Evolutionary conservation across 2,888 invertebrate genomes (phyloP), one percentile per base, ranked within the genome.

Genomic region (Netelia melanura): DNA sequence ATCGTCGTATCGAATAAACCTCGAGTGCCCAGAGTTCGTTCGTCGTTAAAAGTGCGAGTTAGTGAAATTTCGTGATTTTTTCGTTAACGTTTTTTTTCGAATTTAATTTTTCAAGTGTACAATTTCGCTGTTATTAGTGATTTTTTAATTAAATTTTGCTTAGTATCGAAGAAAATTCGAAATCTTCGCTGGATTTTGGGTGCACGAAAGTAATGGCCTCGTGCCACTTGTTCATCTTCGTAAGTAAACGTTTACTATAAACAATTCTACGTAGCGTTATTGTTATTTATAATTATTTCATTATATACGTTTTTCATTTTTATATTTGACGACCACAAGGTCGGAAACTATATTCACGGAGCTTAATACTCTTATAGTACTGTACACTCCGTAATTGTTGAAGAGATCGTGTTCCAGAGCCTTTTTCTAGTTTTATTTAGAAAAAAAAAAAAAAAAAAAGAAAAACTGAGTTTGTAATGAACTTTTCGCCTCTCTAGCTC

Each of bases 381-480:
- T 64, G 14, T 48, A 61, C 14, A 14, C 11, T 48, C 44, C 54
- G 56, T 21, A 48, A 83, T 71, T 75, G 43, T 76, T 44, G 62
- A 54, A 54, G 61, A 56, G 8, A 5, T 58, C 17, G 23, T 6
- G 30, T 38, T 17, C 17, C 21, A 23, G 6, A 44, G 52, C 30
- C 76, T 58, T 75, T 71, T 64, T 23, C 77, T 77, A 56, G 62
- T 74, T 74, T 84, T 70, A 84, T 84, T 84, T 8, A 0, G 8
- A 38, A 38, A 38, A 38, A 74, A 74, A 81, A 56, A 64, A 30
- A 30, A 30, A 21, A 21, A 21, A 21, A 21, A 30, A 30, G 0
- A 21, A 30, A 30, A 3, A 56, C 62, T 56, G 48, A 74, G 62
- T 77, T 78, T 72, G 61, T 68, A 74, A 81, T 74, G 62, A 78